Evolutionary conservation across 1,140 invertebrate species (phyloP).

Genomic region (Aradophagus sp.): DNA sequence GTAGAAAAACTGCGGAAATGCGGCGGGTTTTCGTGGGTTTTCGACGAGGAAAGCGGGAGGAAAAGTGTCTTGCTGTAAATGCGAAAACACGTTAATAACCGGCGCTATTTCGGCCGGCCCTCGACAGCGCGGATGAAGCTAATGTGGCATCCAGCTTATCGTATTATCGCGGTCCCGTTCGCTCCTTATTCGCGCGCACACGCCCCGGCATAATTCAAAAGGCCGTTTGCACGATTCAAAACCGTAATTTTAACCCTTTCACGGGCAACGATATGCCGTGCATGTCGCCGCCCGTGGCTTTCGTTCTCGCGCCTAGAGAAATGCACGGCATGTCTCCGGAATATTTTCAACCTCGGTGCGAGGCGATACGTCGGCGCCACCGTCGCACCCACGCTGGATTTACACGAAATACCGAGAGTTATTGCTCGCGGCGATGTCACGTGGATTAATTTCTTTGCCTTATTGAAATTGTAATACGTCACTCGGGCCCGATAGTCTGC

Average conservation of each 20-base stretch:
- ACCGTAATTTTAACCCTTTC: conserved; percentile 56
- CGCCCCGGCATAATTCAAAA: conserved; percentile 45
- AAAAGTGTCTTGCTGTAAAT: too few species aligned
- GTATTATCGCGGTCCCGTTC: conserved; percentile 29
- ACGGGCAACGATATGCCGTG: conserved; percentile 42
- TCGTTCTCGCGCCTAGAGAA: conserved; percentile 51
- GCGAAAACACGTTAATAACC: conserved; percentile 27
- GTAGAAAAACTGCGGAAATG: too few species aligned
- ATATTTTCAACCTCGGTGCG: conserved; percentile 50
- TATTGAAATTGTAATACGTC: conserved; percentile 30
- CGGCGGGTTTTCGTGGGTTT: too few species aligned
- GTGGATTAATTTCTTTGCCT: conserved; percentile 38
- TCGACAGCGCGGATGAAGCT: conserved; percentile 29
- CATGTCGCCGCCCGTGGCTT: conserved; percentile 36
- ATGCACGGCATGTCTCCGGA: conserved; percentile 51
- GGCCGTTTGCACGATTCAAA: conserved; percentile 53
- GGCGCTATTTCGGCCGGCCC: conserved; percentile 17
- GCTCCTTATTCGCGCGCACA: conserved; percentile 33
- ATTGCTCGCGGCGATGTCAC: conserved; percentile 36
- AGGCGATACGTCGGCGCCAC: conserved; percentile 44
- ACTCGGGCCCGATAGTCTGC: too few species aligned
- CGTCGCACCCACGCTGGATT: conserved; percentile 38
- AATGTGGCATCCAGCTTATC: conserved; percentile 42
- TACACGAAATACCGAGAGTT: conserved; percentile 50
- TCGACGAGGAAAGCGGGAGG: too few species aligned